Base-by-base conservation (phyloP, 1,140 invertebrate genomes). In the Microplitis mediator region DNA sequence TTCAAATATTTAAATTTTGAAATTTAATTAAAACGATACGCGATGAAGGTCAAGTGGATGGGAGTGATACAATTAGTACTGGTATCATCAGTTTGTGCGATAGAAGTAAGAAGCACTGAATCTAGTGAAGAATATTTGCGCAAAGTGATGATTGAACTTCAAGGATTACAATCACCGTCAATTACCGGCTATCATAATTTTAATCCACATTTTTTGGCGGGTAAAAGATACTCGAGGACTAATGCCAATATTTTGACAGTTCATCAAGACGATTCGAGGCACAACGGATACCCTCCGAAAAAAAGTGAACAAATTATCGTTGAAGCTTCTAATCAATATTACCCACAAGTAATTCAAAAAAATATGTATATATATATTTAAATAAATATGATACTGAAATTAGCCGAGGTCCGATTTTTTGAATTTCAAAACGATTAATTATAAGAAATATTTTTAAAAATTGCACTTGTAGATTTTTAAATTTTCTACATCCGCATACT, bases 111-210 rank as follows among this genome's bases (percentile, higher is more conserved):
- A 39, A 74, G 11, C 34, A 72, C 70, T 3, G 80, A 82, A 58
- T 76, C 81, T 1, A 82, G 81, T 50, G 80, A 74, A 11, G 79
- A 81, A 1, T 82, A 82, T 74, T 76, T 82, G 13, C 75, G 74
- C 14, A 81, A 81, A 16, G 81, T 70, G 36, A 82, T 82, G 79
- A 50, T 75, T 4, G 75, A 82, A 63, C 74, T 82, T 11, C 77
- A 78, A 39, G 74, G 77, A 51, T 72, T 81, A 54, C 79, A 82
- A 69, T 16, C 76, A 5, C 73, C 75, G 3, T n/a, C n/a, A n/a
- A 50, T 52, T 16, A 2, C 63, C 1, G 23, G 54, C 56, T 45
- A 71, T 16, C 61, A 65, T 52, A 54, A 61, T 61, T 50, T 71
- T 32, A 52, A 74, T 32, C 23, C 32, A 16, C 50, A 73, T 34